Percentiles rank a stretch among this genome's conserved stretches.
Conservation (phyloP, 2,113 vertebrate species). For the Bambusicola thoracicus region DNA sequence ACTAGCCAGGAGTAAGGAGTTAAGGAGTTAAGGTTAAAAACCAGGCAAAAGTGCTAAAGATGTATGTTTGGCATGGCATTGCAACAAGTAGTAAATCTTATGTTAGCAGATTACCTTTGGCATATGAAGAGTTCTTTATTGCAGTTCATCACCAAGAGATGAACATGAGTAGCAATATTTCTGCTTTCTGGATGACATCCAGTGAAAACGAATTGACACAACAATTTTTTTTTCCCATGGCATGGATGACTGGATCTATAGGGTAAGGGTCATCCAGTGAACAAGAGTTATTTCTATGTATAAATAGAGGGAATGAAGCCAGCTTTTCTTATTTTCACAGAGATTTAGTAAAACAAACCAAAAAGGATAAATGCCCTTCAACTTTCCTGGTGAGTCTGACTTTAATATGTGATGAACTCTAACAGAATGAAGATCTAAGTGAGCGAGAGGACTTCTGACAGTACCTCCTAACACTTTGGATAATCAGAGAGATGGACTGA, state of each 20-base stretch:
- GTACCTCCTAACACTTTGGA: background rate
- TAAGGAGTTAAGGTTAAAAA: conserved; percentile 22
- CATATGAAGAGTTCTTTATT: conserved; percentile 49
- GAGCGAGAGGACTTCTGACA: conserved; percentile 14
- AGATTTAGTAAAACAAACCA: conserved; percentile 65
- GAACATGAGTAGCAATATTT: conserved; percentile 62
- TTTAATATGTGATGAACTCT: background rate
- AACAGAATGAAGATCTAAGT: conserved; percentile 1
- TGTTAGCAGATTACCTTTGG: conserved; percentile 27
- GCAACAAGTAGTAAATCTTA: conserved; percentile 45
- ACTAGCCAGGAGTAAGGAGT: background rate
- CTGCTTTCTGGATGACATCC: conserved; percentile 69
- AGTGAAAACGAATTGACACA: conserved; percentile 66
- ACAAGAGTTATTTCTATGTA: conserved; percentile 63
- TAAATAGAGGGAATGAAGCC: conserved; percentile 60
- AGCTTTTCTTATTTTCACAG: conserved; percentile 65
- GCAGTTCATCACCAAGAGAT: conserved; percentile 36
- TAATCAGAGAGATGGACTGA: conserved; percentile 1
- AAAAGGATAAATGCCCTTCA: conserved; percentile 42
- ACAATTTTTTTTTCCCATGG: conserved; percentile 51
- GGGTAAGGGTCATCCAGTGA: conserved; percentile 62
- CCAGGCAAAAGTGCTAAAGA: background rate
- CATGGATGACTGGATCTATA: conserved; percentile 68
- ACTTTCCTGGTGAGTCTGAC: conserved; percentile 11
- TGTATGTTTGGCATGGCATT: conserved; percentile 3